A percentile compares a stretch with the other conserved stretches of the same genome.
phyloP scores from a whole-genome alignment of 1,140 invertebrate genomes.

The Formica exsecta region DNA sequence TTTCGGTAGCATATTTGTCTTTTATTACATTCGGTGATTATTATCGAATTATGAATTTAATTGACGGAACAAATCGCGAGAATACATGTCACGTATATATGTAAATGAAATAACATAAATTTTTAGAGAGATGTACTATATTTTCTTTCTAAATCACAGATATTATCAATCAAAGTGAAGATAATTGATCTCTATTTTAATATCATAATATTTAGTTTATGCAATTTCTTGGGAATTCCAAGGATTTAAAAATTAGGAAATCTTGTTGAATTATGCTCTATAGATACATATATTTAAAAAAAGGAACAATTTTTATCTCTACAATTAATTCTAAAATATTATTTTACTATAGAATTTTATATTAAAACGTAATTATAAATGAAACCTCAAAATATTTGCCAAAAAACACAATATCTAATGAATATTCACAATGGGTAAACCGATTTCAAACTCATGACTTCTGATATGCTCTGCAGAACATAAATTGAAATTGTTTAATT shows the following conservation, averaged over 20 bases:
- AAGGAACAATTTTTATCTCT: not conserved
- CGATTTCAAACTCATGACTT: not conserved
- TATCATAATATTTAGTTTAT: too few relatives aligned
- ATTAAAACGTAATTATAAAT: not conserved
- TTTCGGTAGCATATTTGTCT: not conserved
- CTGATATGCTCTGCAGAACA: not conserved
- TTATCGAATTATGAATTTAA: too few relatives aligned
- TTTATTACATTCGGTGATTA: too few relatives aligned
- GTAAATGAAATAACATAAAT: too few relatives aligned
- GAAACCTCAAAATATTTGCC: not conserved
- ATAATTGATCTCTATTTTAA: too few relatives aligned
- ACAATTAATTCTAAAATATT: not conserved
- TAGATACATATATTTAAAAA: not conserved
- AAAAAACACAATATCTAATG: not conserved
- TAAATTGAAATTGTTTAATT: conserved; percentile 37
- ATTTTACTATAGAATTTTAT: not conserved
- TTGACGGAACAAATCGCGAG: too few relatives aligned
- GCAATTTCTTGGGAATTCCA: too few relatives aligned
- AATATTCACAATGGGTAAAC: not conserved
- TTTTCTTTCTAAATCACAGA: too few relatives aligned
- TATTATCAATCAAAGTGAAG: too few relatives aligned
- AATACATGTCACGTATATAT: too few relatives aligned
- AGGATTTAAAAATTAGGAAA: too few relatives aligned
- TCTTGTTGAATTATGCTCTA: not conserved
- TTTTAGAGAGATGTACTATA: too few relatives aligned